Conservation (phyloP, 2,888 invertebrate genomes). For the Oscheius sp. region DNA sequence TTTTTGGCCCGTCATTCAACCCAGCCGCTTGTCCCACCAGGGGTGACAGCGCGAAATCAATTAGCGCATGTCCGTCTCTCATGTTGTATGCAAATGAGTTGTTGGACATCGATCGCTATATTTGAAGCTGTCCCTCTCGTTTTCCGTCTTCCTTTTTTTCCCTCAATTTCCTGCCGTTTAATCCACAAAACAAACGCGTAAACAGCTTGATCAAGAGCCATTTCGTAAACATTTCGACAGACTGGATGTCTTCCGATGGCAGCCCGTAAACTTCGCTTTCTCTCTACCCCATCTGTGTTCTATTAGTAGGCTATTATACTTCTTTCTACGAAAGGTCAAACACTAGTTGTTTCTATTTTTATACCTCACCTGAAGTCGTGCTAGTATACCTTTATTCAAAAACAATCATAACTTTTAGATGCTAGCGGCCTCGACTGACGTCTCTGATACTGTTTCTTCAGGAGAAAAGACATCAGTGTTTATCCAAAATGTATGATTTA, state of each 20-base stretch:
- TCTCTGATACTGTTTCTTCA: background rate
- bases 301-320: too few species aligned
- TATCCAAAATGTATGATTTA: slow-evolving; percentile 5
- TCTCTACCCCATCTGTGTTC: too few species aligned
- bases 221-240: too few species aligned
- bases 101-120: slow-evolving; percentile 9
- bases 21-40: background rate
- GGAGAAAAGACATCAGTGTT: background rate
- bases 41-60: slow-evolving; percentile 28
- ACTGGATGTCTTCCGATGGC: too few species aligned
- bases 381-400: too few species aligned
- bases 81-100: slow-evolving; percentile 30
- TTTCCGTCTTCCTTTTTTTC: background rate
- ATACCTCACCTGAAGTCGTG: too few species aligned
- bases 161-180: background rate
- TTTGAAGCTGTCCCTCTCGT: background rate
- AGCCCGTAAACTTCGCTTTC: too few species aligned
- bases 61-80: slow-evolving; percentile 23
- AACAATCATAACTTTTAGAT: too few species aligned
- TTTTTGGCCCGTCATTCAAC: background rate
- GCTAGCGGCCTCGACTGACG: slow-evolving; percentile 16
- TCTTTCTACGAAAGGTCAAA: too few species aligned
- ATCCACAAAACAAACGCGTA: background rate
- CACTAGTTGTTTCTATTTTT: too few species aligned
- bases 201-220: too few species aligned